Conservation (phyloP, 2,888 invertebrate genomes). For the Octonoba sinensis region DNA sequence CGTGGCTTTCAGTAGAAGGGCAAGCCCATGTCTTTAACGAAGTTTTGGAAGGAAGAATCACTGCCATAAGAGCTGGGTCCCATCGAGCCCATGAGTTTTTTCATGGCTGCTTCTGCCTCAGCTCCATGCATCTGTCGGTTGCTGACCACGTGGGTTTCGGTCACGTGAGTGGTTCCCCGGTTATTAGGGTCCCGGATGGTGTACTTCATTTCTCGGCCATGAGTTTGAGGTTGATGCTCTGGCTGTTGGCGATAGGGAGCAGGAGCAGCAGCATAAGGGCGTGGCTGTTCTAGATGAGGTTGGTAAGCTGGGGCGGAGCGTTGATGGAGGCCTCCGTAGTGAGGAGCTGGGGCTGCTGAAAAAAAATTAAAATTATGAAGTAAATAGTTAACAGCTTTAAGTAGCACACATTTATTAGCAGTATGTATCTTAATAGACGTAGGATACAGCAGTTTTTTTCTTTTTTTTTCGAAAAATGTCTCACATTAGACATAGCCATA, state of each 20-base stretch:
- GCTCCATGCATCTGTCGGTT: conserved; percentile 61
- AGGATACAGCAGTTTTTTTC: no score
- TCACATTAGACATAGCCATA: no score
- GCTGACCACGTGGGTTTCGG: conserved; percentile 58
- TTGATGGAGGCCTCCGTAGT: conserved; percentile 25
- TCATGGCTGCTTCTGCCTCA: conserved; percentile 61
- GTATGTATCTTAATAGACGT: no score
- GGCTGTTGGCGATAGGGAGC: conserved; percentile 9
- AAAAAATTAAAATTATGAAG: no score
- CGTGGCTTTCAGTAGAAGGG: conserved; percentile 38
- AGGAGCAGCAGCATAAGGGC: neutral
- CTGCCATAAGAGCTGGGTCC: conserved; percentile 15
- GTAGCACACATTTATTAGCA: no score
- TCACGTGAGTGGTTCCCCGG: conserved; percentile 56
- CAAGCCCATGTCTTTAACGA: conserved; percentile 55
- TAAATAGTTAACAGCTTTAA: no score
- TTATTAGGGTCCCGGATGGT: conserved; percentile 54
- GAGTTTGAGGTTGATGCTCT: conserved; percentile 32
- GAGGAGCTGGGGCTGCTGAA: neutral
- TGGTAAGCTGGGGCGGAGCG: conserved; percentile 12
- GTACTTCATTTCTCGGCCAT: conserved; percentile 60
- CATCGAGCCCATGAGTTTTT: conserved; percentile 61
- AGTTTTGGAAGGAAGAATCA: conserved; percentile 41
- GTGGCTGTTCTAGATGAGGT: conserved; percentile 16
- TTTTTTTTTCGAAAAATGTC: no score